phyloP scores from a whole-genome alignment of 2,113 vertebrate genomes.

The Dicrurus megarhynchus region DNA sequence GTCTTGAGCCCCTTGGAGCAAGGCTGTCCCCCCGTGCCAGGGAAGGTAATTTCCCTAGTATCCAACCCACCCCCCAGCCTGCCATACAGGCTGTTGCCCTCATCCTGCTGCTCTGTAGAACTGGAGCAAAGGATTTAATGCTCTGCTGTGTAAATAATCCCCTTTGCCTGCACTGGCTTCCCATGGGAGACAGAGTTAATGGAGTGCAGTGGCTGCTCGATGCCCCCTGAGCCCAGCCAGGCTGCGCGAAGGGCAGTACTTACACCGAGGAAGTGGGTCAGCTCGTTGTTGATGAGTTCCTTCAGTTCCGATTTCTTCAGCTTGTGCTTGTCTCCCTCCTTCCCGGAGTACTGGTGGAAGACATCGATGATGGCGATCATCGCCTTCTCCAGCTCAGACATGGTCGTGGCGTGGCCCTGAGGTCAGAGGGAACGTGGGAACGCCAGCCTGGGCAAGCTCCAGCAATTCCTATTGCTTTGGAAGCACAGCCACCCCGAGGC shows the following conservation, averaged over 20 bases:
- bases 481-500: fast-evolving
- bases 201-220: neutral
- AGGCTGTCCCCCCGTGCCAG: neutral
- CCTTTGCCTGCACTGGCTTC: neutral
- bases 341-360: constrained; percentile 83
- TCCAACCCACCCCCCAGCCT: neutral
- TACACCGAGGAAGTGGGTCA: constrained; percentile 78
- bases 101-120: neutral
- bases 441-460: neutral
- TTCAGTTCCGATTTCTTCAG: constrained; percentile 87
- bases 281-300: constrained; percentile 80
- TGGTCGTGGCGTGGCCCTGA: neutral
- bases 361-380: constrained; percentile 77
- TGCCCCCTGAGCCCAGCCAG: neutral
- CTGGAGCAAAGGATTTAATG: neutral
- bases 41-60: neutral
- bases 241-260: neutral
- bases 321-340: constrained; percentile 84
- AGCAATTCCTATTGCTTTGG: neutral
- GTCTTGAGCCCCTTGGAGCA: neutral
- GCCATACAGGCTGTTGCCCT: neutral
- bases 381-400: constrained; percentile 85
- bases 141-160: neutral
- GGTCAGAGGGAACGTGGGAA: neutral
- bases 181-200: fast-evolving